phyloP scores from a whole-genome alignment of 2,797 vertebrate genomes.

The Heteromormyrus szaboi region DNA sequence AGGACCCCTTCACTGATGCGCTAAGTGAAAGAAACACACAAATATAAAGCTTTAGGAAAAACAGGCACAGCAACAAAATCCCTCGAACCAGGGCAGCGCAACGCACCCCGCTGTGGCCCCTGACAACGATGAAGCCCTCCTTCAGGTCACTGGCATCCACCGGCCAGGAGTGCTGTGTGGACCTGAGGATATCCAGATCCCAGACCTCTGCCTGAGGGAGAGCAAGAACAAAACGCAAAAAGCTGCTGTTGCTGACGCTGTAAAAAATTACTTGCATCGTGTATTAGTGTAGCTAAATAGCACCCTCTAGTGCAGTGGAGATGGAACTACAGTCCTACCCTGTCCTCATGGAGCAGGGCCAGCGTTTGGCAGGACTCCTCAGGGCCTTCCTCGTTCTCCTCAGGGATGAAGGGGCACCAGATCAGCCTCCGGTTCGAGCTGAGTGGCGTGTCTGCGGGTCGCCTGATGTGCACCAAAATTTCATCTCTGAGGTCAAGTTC shows the following conservation, averaged over 20 bases:
- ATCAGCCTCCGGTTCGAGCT: conserved; percentile 88
- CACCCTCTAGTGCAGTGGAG: not conserved
- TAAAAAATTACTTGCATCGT: not conserved
- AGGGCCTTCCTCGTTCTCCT: conserved; percentile 82
- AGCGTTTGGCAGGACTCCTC: conserved; percentile 87
- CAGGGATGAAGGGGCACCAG: conserved; percentile 94
- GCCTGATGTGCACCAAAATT: conserved; percentile 79
- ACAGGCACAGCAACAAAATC: not conserved
- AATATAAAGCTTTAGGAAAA: not conserved
- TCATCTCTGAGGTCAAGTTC: conserved; percentile 79
- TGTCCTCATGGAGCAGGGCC: conserved; percentile 88
- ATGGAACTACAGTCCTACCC: conserved; percentile 59
- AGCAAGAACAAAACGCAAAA: not conserved
- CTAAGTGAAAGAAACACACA: conserved; percentile 47
- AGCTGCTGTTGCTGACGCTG: not conserved
- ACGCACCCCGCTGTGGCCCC: conserved; percentile 83
- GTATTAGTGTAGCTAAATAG: not conserved
- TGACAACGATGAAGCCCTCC: conserved; percentile 88
- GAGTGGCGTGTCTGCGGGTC: conserved; percentile 73
- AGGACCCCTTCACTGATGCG: conserved; percentile 91
- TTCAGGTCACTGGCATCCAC: conserved; percentile 78
- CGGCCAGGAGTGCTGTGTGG: conserved; percentile 78
- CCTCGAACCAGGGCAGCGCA: not conserved
- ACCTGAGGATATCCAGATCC: conserved; percentile 86
- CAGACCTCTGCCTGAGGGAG: conserved; percentile 85